These are phyloP conservation scores for Podarcis muralis DNA, from an alignment of 2,113 vertebrate genomes.

Conservation along the genomic window DNA sequence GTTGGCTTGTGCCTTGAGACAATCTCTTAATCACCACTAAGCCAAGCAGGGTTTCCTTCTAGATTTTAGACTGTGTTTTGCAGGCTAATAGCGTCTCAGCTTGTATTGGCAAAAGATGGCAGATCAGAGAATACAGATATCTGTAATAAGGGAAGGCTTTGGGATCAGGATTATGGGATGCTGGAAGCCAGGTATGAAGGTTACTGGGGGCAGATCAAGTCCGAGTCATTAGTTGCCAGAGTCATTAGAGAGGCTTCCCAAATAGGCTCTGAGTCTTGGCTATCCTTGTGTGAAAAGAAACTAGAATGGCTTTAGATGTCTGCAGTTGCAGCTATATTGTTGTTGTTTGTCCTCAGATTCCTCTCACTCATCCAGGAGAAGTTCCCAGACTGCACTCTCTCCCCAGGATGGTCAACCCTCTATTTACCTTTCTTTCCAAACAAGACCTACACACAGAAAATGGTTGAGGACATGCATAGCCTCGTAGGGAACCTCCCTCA, in stretches of 20 bases:
- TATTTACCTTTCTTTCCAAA: conserved; percentile 63
- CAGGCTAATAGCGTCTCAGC: neutral
- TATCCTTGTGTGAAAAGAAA: no score
- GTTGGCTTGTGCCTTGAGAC: conserved; percentile 1
- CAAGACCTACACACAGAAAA: conserved; percentile 73
- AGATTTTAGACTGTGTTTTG: neutral
- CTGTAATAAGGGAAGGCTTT: no score
- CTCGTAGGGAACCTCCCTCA: conserved; percentile 74
- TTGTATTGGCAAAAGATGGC: neutral
- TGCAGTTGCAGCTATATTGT: neutral
- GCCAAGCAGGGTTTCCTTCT: neutral
- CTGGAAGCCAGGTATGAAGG: no score
- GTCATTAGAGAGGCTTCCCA: no score
- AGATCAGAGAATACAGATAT: neutral
- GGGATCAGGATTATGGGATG: neutral
- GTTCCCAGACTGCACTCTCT: conserved; percentile 82
- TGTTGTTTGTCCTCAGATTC: conserved; percentile 72
- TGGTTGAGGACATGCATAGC: conserved; percentile 82
- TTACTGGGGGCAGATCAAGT: neutral
- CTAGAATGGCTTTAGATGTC: neutral
- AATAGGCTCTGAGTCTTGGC: no score
- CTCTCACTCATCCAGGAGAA: conserved; percentile 78
- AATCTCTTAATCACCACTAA: neutral
- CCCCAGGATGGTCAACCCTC: conserved; percentile 82
- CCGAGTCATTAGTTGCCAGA: neutral